Evolutionary conservation across 2,797 vertebrate genomes (phyloP).

Genomic region (Malacoraja senta): DNA sequence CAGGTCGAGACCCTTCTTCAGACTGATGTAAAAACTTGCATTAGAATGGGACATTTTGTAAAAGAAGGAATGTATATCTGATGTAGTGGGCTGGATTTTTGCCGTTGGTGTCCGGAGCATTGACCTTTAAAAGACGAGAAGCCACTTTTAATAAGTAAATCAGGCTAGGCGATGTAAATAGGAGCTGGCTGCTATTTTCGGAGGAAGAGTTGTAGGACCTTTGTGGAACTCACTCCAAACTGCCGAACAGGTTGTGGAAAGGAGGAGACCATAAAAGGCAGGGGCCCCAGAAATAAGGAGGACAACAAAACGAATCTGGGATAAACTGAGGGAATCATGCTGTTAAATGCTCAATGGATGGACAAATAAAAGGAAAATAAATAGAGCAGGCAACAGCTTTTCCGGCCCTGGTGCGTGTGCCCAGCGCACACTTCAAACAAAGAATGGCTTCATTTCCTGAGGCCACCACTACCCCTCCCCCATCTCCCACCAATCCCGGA

Average conservation of each 20-base stretch:
- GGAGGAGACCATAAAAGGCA: not conserved
- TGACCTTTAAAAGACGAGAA: not conserved
- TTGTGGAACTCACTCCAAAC: not conserved
- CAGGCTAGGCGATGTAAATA: not conserved
- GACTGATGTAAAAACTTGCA: too few relatives aligned
- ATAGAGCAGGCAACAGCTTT: not conserved
- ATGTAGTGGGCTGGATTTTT: not conserved
- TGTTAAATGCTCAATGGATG: too few relatives aligned
- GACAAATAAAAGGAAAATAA: not conserved
- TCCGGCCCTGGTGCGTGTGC: not conserved
- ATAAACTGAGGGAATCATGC: not conserved
- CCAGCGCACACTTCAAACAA: not conserved
- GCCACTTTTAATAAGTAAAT: not conserved
- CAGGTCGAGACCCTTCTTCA: too few relatives aligned
- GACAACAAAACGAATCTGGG: not conserved
- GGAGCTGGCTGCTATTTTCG: not conserved
- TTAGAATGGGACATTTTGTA: not conserved
- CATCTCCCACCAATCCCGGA: not conserved
- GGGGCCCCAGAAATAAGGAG: not conserved
- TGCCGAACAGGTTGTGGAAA: not conserved
- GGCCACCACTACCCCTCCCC: too few relatives aligned
- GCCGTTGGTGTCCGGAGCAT: not conserved
- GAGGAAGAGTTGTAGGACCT: not conserved
- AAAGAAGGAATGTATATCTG: not conserved
- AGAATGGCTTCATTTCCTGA: constrained; percentile 28